Evolutionary conservation across 2,888 invertebrate genomes (phyloP).

Genomic region (Selenia dentaria): DNA sequence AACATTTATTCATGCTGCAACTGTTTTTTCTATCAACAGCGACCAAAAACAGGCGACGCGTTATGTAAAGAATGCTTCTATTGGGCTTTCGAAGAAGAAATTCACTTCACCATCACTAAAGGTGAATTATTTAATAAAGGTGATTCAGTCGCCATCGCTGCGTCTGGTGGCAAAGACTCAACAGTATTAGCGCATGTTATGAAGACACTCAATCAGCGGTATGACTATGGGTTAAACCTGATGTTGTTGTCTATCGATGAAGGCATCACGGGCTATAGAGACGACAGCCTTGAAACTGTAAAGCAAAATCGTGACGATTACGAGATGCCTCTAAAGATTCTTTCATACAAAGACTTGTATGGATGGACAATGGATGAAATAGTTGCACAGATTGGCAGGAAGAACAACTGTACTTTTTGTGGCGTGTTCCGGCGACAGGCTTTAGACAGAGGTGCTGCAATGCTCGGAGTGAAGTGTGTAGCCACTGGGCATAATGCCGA

Average conservation of each 20-base stretch:
- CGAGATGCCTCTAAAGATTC: slow-evolving; percentile 95
- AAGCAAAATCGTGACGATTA: slow-evolving; percentile 97
- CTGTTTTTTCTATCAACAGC: too few species aligned
- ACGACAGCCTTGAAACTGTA: slow-evolving; percentile 98
- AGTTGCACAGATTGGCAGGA: slow-evolving; percentile 92
- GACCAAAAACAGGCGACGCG: slow-evolving; percentile 96
- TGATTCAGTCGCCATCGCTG: slow-evolving; percentile 96
- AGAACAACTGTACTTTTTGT: slow-evolving; percentile 98
- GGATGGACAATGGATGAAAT: slow-evolving; percentile 99
- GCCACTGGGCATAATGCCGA: slow-evolving; percentile 99
- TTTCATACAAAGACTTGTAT: slow-evolving; percentile 98
- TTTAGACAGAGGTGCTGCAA: slow-evolving; percentile 95
- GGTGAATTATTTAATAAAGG: slow-evolving; percentile 93
- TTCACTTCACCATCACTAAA: slow-evolving; percentile 94
- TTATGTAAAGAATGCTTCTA: slow-evolving; percentile 98
- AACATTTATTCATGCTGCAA: too few species aligned
- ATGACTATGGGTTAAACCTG: slow-evolving; percentile 95
- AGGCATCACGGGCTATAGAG: slow-evolving; percentile 97
- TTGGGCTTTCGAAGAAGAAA: slow-evolving; percentile 96
- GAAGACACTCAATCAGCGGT: slow-evolving; percentile 94
- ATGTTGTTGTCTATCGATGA: slow-evolving; percentile 98
- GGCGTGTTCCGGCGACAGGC: slow-evolving; percentile 98
- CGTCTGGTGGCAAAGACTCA: slow-evolving; percentile 98
- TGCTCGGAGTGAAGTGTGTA: slow-evolving; percentile 95
- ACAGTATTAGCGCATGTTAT: slow-evolving; percentile 98